phyloP scores from a whole-genome alignment of 1,140 invertebrate species.

The Popillia japonica region DNA sequence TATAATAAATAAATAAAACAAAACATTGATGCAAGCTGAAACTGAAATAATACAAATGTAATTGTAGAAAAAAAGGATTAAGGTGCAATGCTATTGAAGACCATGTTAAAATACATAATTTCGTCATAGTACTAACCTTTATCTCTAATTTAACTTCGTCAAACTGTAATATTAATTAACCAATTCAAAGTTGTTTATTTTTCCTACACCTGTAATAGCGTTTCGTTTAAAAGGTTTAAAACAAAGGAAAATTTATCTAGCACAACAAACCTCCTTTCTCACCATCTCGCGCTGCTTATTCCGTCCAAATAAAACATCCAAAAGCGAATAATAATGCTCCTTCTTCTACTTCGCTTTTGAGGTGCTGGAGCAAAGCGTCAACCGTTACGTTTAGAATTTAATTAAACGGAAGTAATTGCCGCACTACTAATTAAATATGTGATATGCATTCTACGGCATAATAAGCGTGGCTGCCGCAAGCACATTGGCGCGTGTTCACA shows the following conservation, averaged over 20 bases:
- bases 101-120: no score
- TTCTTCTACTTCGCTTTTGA: not conserved
- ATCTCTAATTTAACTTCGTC: no score
- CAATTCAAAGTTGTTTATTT: no score
- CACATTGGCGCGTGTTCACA: not conserved
- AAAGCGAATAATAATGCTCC: not conserved
- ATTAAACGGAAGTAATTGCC: constrained; percentile 33
- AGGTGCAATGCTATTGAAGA: no score
- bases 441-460: constrained; percentile 22
- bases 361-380: not conserved
- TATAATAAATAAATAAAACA: no score
- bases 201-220: no score
- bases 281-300: not conserved
- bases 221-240: not conserved
- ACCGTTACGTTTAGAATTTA: constrained; percentile 16
- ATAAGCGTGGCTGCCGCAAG: not conserved
- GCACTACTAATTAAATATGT: constrained; percentile 26
- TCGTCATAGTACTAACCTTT: no score
- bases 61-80: no score
- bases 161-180: no score
- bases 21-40: no score
- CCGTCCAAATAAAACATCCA: not conserved
- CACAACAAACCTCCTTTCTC: not conserved
- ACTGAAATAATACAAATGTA: no score
- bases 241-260: not conserved